Percentiles rank a stretch among this genome's conserved stretches.
These are phyloP conservation scores for Formicarius rufipectus DNA, from an alignment of 2,113 vertebrate species.

Conservation along the genomic window DNA sequence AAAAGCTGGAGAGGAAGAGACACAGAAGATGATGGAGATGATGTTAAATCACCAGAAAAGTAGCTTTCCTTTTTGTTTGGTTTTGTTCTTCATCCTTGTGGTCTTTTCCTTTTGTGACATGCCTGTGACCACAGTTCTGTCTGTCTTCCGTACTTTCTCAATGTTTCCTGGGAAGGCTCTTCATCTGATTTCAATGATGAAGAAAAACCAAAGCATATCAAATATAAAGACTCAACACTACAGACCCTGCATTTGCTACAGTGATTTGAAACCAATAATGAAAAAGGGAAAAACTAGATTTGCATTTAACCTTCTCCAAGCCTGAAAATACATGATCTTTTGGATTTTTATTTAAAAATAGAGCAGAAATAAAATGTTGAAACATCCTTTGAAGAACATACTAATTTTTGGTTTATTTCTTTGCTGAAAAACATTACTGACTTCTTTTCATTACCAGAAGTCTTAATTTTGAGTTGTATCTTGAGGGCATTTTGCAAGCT, in stretches of 20 bases:
- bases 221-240: background rate
- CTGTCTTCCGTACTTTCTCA: background rate
- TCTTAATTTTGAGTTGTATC: conserved; percentile 33
- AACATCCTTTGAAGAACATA: background rate
- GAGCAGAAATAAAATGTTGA: background rate
- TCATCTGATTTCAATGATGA: background rate
- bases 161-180: background rate
- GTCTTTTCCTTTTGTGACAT: background rate
- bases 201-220: background rate
- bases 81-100: background rate
- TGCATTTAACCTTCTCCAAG: background rate
- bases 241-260: background rate
- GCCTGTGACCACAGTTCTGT: background rate
- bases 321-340: background rate
- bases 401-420: background rate
- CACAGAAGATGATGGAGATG: background rate
- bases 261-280: background rate
- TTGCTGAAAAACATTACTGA: background rate
- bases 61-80: background rate
- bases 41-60: background rate
- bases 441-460: conserved; percentile 27
- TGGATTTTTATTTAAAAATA: background rate
- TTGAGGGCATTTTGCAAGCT: conserved; percentile 36
- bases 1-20: fast-evolving
- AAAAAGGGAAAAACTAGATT: background rate